Evolutionary conservation across 1,140 invertebrate genomes (phyloP), one percentile per base, ranked within the genome.

Genomic region (Zaprionus camerounensis): DNA sequence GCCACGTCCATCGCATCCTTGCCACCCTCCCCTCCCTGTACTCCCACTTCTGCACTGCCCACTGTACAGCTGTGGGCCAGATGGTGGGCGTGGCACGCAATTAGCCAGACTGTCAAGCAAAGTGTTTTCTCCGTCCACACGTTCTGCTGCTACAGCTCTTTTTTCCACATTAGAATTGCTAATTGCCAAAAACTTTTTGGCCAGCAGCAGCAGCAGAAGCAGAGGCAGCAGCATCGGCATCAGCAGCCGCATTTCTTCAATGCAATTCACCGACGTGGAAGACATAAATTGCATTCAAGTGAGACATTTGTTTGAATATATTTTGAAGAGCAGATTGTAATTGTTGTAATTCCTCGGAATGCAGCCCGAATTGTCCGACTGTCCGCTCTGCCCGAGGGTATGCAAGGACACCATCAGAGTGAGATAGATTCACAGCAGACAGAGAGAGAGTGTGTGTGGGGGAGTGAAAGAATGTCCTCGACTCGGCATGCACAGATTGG

Each of bases 81-180:
- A 53, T 34, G 51, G 59, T 41, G 70, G 83, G 78, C 71, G 70
- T 78, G 78, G 78, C 80, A 80, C 84, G 80, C 83, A 87, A 87
- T 87, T 87, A 87, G 83, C 83, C 81, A 88, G 84, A 62, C 84
- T 87, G 81, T 87, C 83, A 87, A 80, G 71, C 62, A 83, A 78
- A 87, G 83, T 87, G 84, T 87, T 88, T 88, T 88, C 65, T 49
- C 58, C 17, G 46, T 26, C 20, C 34, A 41, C 15, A 9, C 63
- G 46, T n/a, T 20, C 36, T 17, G 17, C 65, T n/a, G 15, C 57
- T 51, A 31, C 64, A 41, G 15, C 57, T 71, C 17, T 72, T 66
- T 64, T 82, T 82, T 78, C 58, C 51, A 76, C 83, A 87, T 87
- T 87, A 88, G 83, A 87, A 87, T 87, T 87, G 83, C 83, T 87